Evolutionary conservation across 2,888 invertebrate genomes (phyloP).

Genomic region (Crossocerus cetratus): DNA sequence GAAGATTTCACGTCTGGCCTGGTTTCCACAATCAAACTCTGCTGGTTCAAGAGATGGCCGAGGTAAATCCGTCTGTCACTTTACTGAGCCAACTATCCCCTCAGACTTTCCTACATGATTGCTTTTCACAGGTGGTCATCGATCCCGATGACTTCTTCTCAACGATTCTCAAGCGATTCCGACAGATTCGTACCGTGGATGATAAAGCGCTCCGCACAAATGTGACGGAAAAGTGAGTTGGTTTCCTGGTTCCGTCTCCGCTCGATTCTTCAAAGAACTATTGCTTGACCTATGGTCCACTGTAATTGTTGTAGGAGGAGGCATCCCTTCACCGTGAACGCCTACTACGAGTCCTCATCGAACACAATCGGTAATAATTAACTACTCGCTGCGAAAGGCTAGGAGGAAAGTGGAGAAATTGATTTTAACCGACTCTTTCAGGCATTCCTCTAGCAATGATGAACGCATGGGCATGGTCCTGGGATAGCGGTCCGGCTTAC

Average conservation of each 20-base stretch:
- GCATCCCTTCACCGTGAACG: constrained; percentile 78
- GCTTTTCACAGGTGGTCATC: constrained; percentile 67
- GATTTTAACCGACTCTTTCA: constrained; percentile 46
- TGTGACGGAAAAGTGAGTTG: constrained; percentile 66
- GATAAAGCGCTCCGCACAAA: constrained; percentile 64
- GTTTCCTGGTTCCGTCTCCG: background rate
- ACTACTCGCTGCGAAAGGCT: background rate
- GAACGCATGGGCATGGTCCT: constrained; percentile 77
- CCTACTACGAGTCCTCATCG: constrained; percentile 78
- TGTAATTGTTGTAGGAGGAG: constrained; percentile 72
- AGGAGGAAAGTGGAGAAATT: background rate
- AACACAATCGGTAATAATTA: constrained; percentile 77
- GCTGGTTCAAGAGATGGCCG: constrained; percentile 68
- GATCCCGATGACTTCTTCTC: constrained; percentile 76
- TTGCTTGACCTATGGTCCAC: background rate
- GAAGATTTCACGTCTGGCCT: constrained; percentile 77
- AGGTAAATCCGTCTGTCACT: constrained; percentile 57
- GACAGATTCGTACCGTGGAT: constrained; percentile 69
- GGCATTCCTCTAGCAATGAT: constrained; percentile 78
- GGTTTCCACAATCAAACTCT: constrained; percentile 71
- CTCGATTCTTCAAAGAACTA: too few relatives aligned
- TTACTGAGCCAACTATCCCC: background rate
- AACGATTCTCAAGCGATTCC: constrained; percentile 75
- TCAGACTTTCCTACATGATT: background rate
- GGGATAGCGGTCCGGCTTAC: constrained; percentile 77